phyloP scores from a whole-genome alignment of 2,113 vertebrate genomes.

The Eudyptes chrysolophus region DNA sequence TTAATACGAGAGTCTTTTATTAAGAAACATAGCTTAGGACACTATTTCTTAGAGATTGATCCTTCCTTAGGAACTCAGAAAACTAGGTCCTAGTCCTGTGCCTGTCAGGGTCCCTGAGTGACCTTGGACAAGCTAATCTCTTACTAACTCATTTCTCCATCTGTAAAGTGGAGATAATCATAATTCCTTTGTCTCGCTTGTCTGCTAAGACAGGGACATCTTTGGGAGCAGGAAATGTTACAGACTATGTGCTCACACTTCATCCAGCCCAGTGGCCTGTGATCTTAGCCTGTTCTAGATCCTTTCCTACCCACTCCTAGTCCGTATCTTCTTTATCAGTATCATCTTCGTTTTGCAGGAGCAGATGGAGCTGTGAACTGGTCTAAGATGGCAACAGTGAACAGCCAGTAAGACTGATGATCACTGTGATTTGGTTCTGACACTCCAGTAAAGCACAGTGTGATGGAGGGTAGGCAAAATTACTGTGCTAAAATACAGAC shows the following conservation, averaged over 20 bases:
- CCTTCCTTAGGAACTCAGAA: neutral
- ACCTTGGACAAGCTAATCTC: conserved; percentile 28
- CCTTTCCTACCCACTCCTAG: neutral
- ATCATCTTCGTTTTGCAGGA: neutral
- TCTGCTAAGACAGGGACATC: neutral
- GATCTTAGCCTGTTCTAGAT: neutral
- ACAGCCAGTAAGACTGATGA: neutral
- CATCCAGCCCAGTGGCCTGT: neutral
- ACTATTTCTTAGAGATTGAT: neutral
- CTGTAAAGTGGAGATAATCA: neutral
- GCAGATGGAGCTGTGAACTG: neutral
- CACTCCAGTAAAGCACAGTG: neutral
- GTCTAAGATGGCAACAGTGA: neutral
- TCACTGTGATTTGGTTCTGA: neutral
- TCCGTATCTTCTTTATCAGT: neutral
- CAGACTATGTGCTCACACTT: neutral
- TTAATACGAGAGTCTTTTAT: conserved; percentile 49
- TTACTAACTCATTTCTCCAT: neutral
- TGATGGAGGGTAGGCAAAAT: neutral
- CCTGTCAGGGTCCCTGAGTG: neutral
- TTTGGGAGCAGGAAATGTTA: neutral
- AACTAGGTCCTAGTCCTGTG: neutral
- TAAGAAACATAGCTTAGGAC: conserved; percentile 43
- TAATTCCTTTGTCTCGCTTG: neutral
- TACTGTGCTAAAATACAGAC: neutral